Evolutionary conservation across 2,797 vertebrate genomes (phyloP).

Genomic region (Carapus acus): DNA sequence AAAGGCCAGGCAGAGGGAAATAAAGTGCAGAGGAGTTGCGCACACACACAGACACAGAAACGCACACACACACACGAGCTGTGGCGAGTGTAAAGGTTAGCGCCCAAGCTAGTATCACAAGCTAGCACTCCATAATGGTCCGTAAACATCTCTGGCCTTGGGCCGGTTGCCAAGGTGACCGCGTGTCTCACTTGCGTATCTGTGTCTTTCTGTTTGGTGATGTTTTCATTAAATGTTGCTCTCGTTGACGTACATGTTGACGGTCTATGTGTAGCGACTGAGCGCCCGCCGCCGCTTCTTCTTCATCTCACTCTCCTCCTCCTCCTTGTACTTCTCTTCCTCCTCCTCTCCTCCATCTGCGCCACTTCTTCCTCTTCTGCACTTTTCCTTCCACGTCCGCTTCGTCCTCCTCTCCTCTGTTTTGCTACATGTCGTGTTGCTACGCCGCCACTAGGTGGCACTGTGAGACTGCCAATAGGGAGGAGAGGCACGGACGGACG

Average conservation of each 20-base stretch:
- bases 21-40: background rate
- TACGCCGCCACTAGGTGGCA: constrained; percentile 79
- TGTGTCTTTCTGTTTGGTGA: background rate
- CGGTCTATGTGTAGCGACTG: constrained; percentile 14
- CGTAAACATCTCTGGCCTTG: background rate
- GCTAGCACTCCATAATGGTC: background rate
- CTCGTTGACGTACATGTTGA: too few relatives aligned
- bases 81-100: constrained; percentile 7
- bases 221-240: too few relatives aligned
- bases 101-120: background rate
- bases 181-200: background rate
- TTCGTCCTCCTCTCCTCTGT: too few relatives aligned
- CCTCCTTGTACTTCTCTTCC: too few relatives aligned
- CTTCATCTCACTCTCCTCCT: too few relatives aligned
- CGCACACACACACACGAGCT: background rate
- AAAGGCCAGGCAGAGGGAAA: background rate
- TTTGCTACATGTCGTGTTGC: background rate
- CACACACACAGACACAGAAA: constrained; percentile 1
- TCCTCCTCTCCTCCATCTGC: too few relatives aligned
- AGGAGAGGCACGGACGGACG: background rate
- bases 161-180: constrained; percentile 9
- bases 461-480: constrained; percentile 74
- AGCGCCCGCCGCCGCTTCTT: too few relatives aligned
- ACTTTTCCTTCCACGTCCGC: too few relatives aligned
- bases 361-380: too few relatives aligned